Evolutionary conservation across 2,113 vertebrate genomes (phyloP), one percentile per base, ranked within the genome.

Genomic region (Hepsetus odoe): DNA sequence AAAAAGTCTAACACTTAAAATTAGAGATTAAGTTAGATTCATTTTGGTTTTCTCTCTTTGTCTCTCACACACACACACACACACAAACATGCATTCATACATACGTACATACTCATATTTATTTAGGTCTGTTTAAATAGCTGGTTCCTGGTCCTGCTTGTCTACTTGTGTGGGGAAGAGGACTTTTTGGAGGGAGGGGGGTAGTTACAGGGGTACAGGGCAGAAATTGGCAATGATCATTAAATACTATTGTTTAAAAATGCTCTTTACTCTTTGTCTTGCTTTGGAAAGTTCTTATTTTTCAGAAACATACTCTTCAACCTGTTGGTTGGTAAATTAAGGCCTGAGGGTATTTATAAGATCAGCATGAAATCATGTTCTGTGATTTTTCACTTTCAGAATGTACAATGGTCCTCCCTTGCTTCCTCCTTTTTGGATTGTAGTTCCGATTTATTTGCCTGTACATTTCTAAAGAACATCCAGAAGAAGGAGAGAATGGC

Each of bases 121-220:
- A 91, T 93, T 94, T 92, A 90, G 89, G 80, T 91, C 88, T 91
- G 89, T 91, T 92, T 91, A 87, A 90, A 89, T 89, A 89, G 85
- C 86, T 86, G 82, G 58, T 89, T 78, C 78, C 71, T 65, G 77
- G 72, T 78, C 70, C 71, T 33, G 74, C 59, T 81, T 87, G 86
- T 82, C 85, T 89, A 88, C 89, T n/a, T 91, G 86, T 91, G 86
- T 86, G 88, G 86, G 87, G 81, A 85, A 84, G 79, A 86, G 88
- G 89, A 89, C 88, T 91, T 90, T 89, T 86, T 87, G 86, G 87
- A 87, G 81, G 78, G 77, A 58, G 77, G 55, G 55, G 74, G 75
- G 58, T 72, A 59, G 55, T 78, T 65, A 72, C 46, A 44, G 64
- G 42, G 79, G 74, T 77, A 80, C 65, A 81, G 79, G 79, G 82